phyloP scores from a whole-genome alignment of 2,113 vertebrate species.

The Ceyx margarethae region DNA sequence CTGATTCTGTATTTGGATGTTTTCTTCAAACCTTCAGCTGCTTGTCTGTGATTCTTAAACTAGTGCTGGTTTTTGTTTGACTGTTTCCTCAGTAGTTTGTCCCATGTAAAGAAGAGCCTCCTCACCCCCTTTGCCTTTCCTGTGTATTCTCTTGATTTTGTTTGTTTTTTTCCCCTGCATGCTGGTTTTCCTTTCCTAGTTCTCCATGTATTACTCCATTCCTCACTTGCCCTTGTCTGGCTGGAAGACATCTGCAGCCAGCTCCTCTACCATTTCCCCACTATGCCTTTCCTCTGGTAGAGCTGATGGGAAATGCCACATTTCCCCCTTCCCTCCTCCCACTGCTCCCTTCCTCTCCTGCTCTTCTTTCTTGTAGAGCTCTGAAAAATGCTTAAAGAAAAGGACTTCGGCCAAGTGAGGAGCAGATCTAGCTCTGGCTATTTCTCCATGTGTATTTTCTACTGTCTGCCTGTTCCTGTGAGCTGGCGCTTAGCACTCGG shows the following conservation, averaged over 20 bases:
- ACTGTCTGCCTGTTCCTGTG: background rate
- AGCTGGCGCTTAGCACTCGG: background rate
- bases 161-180: background rate
- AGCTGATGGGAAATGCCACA: background rate
- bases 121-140: background rate
- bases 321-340: slow-evolving; percentile 8
- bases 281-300: background rate
- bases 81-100: background rate
- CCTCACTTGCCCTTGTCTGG: background rate
- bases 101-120: background rate
- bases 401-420: background rate
- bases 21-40: background rate
- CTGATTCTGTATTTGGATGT: background rate
- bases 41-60: background rate
- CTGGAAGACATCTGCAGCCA: background rate
- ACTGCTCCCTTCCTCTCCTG: background rate
- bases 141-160: background rate
- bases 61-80: background rate
- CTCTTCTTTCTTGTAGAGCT: background rate
- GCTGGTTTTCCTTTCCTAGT: background rate
- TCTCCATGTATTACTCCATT: background rate
- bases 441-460: background rate
- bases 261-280: background rate
- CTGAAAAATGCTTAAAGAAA: background rate
- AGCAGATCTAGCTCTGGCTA: background rate